These are phyloP conservation scores for Caradrina clavipalpis DNA, from an alignment of 2,888 invertebrate genomes.

Conservation along the genomic window DNA sequence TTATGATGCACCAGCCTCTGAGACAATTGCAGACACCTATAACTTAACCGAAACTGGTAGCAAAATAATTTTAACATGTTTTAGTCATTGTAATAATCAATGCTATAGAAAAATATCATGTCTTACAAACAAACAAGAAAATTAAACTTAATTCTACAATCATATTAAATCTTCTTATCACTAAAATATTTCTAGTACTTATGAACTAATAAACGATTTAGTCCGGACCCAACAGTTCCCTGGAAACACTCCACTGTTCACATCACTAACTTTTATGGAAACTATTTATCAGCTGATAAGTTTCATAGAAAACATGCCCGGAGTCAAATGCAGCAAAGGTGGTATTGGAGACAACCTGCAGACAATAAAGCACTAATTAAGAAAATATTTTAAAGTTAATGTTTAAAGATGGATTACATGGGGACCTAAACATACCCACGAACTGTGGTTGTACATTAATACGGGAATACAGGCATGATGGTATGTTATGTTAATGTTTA, in stretches of 20 bases:
- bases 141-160: constrained; percentile 88
- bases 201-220: constrained; percentile 80
- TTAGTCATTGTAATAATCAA: constrained; percentile 69
- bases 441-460: too few species aligned
- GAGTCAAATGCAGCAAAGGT: constrained; percentile 86
- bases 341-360: constrained; percentile 73
- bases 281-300: constrained; percentile 83
- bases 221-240: constrained; percentile 85
- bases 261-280: constrained; percentile 83
- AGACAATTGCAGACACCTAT: constrained; percentile 37
- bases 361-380: constrained; percentile 14
- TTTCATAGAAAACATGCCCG: constrained; percentile 81
- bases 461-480: too few species aligned
- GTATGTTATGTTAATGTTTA: too few species aligned
- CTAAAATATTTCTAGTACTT: constrained; percentile 85
- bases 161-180: constrained; percentile 87
- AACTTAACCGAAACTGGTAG: constrained; percentile 63
- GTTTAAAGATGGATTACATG: too few species aligned
- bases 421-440: too few species aligned
- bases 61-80: constrained; percentile 72
- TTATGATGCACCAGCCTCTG: constrained; percentile 73
- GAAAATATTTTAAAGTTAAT: neutral
- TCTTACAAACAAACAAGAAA: constrained; percentile 82
- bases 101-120: constrained; percentile 81
- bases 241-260: constrained; percentile 86